A percentile compares a stretch with the other conserved stretches of the same genome.
Conservation (phyloP, 2,888 invertebrate species). For the Ennomos erosarius region DNA sequence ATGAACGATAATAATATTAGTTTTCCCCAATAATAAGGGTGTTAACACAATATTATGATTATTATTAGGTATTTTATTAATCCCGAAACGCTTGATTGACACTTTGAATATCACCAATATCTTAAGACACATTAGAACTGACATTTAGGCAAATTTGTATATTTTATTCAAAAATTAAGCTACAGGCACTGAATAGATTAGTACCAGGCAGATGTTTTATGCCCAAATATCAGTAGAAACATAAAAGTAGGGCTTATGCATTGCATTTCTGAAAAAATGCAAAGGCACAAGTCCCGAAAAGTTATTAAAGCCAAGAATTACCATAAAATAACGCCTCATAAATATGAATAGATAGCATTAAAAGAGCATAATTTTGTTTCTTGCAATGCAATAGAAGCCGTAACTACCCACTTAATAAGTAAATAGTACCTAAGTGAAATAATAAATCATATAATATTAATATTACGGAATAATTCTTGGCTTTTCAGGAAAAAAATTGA, state of each 20-base stretch:
- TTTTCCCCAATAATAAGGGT: constrained; percentile 61
- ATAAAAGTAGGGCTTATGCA: constrained; percentile 41
- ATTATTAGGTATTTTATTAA: constrained; percentile 30
- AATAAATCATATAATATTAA: not conserved
- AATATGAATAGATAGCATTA: too few species aligned
- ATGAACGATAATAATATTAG: constrained; percentile 51
- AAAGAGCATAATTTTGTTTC: too few species aligned
- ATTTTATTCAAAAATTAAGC: not conserved
- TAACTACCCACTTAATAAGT: too few species aligned
- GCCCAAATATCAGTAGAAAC: constrained; percentile 38
- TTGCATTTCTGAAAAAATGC: constrained; percentile 43
- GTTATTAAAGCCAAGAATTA: constrained; percentile 4
- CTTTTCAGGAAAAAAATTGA: constrained; percentile 23
- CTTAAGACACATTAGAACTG: constrained; percentile 43
- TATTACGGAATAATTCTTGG: constrained; percentile 9
- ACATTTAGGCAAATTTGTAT: constrained; percentile 33
- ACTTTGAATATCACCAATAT: constrained; percentile 75
- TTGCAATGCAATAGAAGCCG: too few species aligned
- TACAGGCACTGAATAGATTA: too few species aligned
- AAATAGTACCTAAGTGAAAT: too few species aligned
- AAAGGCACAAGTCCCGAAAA: constrained; percentile 40
- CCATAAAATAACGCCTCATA: not conserved
- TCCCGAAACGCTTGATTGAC: constrained; percentile 77
- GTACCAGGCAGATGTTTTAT: constrained; percentile 10
- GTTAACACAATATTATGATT: constrained; percentile 64